Evolutionary conservation across 2,888 invertebrate species (phyloP).

Genomic region (Lycocerus yunnanus): DNA sequence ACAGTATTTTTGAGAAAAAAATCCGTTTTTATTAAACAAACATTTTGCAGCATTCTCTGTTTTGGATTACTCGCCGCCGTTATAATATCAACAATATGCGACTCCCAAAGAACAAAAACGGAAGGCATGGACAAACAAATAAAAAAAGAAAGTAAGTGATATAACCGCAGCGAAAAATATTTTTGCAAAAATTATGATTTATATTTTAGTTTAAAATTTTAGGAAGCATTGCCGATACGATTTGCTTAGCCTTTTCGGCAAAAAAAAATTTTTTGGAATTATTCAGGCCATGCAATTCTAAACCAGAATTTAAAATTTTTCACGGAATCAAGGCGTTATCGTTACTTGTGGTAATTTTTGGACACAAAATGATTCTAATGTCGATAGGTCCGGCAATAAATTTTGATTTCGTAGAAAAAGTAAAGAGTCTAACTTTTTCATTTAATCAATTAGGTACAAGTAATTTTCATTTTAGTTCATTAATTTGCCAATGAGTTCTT

Average conservation of each 20-base stretch:
- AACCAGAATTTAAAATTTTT: neutral
- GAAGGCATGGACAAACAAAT: neutral
- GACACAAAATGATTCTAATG: neutral
- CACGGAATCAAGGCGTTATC: neutral
- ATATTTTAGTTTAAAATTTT: neutral
- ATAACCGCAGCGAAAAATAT: no score
- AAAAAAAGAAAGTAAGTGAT: neutral
- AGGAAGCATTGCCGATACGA: neutral
- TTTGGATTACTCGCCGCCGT: neutral
- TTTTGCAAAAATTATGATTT: neutral
- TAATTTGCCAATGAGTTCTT: neutral
- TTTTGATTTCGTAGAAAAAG: neutral
- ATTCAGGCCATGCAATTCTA: neutral
- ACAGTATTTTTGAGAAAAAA: neutral
- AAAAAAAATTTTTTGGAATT: neutral
- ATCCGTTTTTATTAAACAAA: neutral
- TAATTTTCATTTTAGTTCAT: neutral
- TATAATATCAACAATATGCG: neutral
- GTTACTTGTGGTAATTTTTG: neutral
- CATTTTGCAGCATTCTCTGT: neutral
- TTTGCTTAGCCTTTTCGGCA: neutral
- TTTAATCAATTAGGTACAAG: neutral
- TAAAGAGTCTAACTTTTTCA: neutral
- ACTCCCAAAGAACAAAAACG: no score
- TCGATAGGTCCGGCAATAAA: neutral